Base-by-base conservation (phyloP, 2,113 vertebrate genomes). In the Melospiza melodia region DNA sequence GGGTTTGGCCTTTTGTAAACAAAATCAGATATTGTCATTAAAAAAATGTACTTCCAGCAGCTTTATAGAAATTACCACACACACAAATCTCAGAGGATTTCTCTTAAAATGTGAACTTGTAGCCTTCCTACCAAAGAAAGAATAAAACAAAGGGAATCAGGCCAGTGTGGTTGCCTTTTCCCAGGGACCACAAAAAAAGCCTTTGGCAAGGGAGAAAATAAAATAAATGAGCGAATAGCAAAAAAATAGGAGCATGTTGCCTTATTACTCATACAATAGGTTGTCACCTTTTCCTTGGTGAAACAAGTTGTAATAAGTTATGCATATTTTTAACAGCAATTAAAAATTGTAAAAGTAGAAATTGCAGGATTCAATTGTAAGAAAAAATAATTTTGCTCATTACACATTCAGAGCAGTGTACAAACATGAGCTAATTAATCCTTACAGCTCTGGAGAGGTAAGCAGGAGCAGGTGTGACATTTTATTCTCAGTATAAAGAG, bases 11-110 rank as follows among this genome's bases (percentile, higher is more conserved):
- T 97, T 63, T 97, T 95, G 87, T 91, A 92, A 97, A 97, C 91
- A 94, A 97, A 96, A 97, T 95, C 75, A 94, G 93, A 97, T 93
- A 81, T 77, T 96, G 72, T 95, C 74, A 90, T 97, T 84, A 89
- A 97, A 95, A 96, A 96, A 81, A 89, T 73, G 55, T 93, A 78
- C 57, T 96, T 95, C 91, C 87, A 97, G 75, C 71, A 91, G 96
- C 85, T 95, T 97, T 81, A 76, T 43, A 96, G 67, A 95, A 96
- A 96, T 87, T 94, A 94, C 94, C 90, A 86, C 83, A 79, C 73
- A 88, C 62, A 94, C 2, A 88, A 97, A 91, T 93, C 79, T 97
- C 89, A 57, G 81, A 71, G 89, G 85, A 89, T 82, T 92, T 88
- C 39, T 90, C 76, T 93, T 89, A 91, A 92, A 92, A 94, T 92